Percentiles rank a stretch among this genome's conserved stretches.
These are phyloP conservation scores for Lobophora halterata DNA, from an alignment of 2,888 invertebrate genomes.

Conservation along the genomic window DNA sequence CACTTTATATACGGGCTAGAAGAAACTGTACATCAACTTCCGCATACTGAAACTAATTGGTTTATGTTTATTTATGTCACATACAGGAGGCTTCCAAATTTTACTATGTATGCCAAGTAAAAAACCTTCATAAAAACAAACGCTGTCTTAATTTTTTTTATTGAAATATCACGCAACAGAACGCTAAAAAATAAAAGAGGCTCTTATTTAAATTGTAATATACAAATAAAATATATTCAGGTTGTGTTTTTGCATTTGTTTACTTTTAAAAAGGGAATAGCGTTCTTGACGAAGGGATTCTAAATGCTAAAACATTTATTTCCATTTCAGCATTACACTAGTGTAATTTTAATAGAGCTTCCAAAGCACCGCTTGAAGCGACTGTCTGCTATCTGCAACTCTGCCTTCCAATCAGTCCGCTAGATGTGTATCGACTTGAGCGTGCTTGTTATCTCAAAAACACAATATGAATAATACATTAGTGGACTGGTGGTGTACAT, in stretches of 20 bases:
- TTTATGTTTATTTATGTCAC: no score
- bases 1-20: slow-evolving; percentile 3
- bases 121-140: no score
- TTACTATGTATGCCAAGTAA: no score
- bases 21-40: slow-evolving; percentile 1
- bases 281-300: slow-evolving; percentile 13
- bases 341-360: slow-evolving; percentile 60
- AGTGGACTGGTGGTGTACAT: slow-evolving; percentile 62
- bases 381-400: slow-evolving; percentile 50
- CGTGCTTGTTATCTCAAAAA: slow-evolving; percentile 79
- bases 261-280: no score
- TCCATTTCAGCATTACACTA: slow-evolving; percentile 23
- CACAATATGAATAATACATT: slow-evolving; percentile 80
- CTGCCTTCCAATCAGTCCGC: slow-evolving; percentile 65
- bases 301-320: slow-evolving; percentile 38
- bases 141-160: no score
- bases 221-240: slow-evolving; percentile 14
- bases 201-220: slow-evolving; percentile 1
- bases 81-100: no score
- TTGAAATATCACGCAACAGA: no score
- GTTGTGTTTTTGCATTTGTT: no score
- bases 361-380: slow-evolving; percentile 41
- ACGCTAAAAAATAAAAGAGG: background rate
- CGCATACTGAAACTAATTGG: background rate
- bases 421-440: slow-evolving; percentile 78